Conservation (phyloP, 2,113 vertebrate species). For the Cygnus buccinator region DNA sequence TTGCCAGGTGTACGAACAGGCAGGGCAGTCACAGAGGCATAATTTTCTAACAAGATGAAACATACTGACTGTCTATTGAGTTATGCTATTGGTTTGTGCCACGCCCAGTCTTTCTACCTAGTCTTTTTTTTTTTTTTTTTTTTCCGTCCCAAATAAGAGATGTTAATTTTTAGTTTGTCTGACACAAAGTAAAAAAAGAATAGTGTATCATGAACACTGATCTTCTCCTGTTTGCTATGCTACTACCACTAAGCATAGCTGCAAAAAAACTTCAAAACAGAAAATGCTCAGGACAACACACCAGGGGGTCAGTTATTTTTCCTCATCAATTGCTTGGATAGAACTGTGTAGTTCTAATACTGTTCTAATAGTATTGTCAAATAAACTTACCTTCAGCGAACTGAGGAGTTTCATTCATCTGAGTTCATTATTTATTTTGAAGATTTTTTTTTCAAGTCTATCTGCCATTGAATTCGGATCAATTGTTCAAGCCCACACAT, state of each 20-base stretch:
- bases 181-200: not conserved
- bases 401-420: not conserved
- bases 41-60: not conserved
- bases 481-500: not conserved
- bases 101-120: not conserved
- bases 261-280: not conserved
- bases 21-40: not conserved
- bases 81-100: not conserved
- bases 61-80: not conserved
- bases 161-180: not conserved
- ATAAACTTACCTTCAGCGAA: not conserved
- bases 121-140: not conserved
- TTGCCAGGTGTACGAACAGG: not conserved
- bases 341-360: not conserved
- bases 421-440: not conserved
- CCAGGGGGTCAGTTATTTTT: not conserved
- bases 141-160: not conserved
- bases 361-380: not conserved
- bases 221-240: not conserved
- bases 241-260: not conserved
- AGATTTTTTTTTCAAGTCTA: not conserved
- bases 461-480: not conserved
- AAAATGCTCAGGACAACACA: not conserved
- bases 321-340: not conserved
- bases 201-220: not conserved